Evolutionary conservation across 1,140 invertebrate species (phyloP), one percentile per base, ranked within the genome.

Genomic region (Schlechtendalia chinensis): DNA sequence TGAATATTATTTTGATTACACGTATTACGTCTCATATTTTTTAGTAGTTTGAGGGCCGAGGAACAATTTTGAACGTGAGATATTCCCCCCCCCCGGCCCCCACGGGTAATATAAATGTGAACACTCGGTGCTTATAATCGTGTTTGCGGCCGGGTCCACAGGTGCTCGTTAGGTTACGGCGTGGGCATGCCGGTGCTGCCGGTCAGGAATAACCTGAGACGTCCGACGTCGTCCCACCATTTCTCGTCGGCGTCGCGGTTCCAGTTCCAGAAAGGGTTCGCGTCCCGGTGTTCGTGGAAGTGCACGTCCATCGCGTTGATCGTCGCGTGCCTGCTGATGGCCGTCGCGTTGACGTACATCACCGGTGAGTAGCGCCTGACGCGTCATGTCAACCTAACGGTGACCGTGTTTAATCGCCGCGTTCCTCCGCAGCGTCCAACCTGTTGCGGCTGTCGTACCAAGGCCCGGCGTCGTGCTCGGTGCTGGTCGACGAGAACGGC

Each of bases 271-370:
- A 96, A 96, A 88, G 93, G 92, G 82, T 89, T 94, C 83, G 90
- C 93, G 32, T 94, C 93, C 54, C 90, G 90, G 86, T 97, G 95
- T 86, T 93, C 92, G 72, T 96, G 95, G 93, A 94, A 94, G 86
- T 93, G 95, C 85, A 91, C 94, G 71, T 93, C 94, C 29, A 92
- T 97, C 84, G 89, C 92, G 72, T 92, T 95, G 84, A 92, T 96
- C 84, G 90, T 94, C 85, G 88, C 95, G 81, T 91, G 92, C 82
- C 89, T 94, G 82, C 89, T 94, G 82, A 88, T 96, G 82, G 90
- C 91, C 82, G 91, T 94, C 77, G 91, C 93, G 79, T 88, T 96
- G 74, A 91, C 92, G 79, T 96, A 96, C 87, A 92, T 97, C 86
- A 92, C 93, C 89, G 93, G 94, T 96, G 88, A 89, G 86, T 85